Base-by-base conservation (phyloP, 2,113 vertebrate species). In the Bubo bubo region DNA sequence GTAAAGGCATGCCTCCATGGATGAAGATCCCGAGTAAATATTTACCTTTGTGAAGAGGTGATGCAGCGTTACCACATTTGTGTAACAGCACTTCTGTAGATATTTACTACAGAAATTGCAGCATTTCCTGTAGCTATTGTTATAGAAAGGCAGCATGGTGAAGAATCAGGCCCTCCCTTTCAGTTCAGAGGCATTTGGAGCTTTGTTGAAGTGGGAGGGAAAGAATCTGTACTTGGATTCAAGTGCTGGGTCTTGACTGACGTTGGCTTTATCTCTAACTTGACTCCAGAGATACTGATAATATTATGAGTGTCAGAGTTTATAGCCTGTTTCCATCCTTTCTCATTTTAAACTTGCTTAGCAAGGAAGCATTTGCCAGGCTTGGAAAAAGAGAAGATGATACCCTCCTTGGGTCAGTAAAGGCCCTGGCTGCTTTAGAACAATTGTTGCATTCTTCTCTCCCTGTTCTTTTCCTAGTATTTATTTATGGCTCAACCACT, bases 401-500 rank as follows among this genome's bases (percentile, higher is more conserved):
- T 81, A 60, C 35, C 63, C 80, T 92, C 86, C 37, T 71, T 79
- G 88, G 90, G 75, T 66, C 81, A 91, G 30, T 22, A 63, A 96
- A 80, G 62, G 84, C 72, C 53, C 52, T 75, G 82, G 10, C 63
- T 93, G 71, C 90, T 83, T 79, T 21, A 84, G 73, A 93, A 91
- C 81, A 90, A 85, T 90, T 72, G 59, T 49, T 80, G 22, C 30
- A 66, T 92, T 85, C 66, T 91, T 75, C 67, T 80, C 47, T 72
- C 68, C n/a, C 34, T 32, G 12, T 67, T 86, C 52, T 95, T 85
- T 91, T 70, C 64, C 79, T 86, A 19, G 14, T 19, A 41, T 56
- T 96, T 91, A 76, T 93, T 97, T 91, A 66, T 94, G 47, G 58
- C 62, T 88, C 72, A 82, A 21, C 41, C 75, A 81, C 70, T 96